Evolutionary conservation across 2,113 vertebrate genomes (phyloP), one percentile per base, ranked within the genome.

Genomic region (Oreochromis spilurus): DNA sequence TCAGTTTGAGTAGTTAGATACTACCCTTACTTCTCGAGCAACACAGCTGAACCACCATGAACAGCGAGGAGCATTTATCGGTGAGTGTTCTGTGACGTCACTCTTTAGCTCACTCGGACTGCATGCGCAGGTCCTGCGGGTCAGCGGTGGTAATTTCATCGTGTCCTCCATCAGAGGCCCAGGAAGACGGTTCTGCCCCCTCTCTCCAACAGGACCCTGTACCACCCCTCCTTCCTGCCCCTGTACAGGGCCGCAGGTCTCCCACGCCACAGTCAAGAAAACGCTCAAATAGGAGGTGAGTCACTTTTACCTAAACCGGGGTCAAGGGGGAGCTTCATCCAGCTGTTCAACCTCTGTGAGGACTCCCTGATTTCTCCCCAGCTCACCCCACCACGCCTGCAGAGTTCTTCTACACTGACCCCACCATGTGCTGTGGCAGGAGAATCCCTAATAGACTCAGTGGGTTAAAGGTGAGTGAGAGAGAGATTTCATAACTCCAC

Each of bases 341-440:
- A 48, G 31, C 4, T 21, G 38, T 13, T 17, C 43, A 52, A 4
- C 48, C 8, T 52, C 79, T 52, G n/a, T 36, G 54, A 72, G 10
- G 0, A 2, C 34, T 7, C 13, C 1, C 72, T 29, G 29, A n/a
- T 67, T 31, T 7, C 50, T 58, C 29, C 10, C 5, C 84, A 94
- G 93, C 84, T 5, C 78, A 62, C 3, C 82, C 84, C 75, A 86
- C 88, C 79, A 85, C 2, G 7, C 95, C 93, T 0, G 77, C 21
- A 1, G 94, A 95, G 84, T 12, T 80, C 9, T 94, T 92, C 92
- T 95, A 96, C 90, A 82, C 53, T 9, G 95, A 96, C 31, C 94
- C 92, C 72, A 87, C 36, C 16, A 1, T 82, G 88, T 6, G 19
- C 53, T 54, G 55, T 16, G 91, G 92, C 31, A 55, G 12, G 60